Evolutionary conservation across 2,888 invertebrate species (phyloP), one percentile per base, ranked within the genome.

Genomic region (Drosophila anomelani): DNA sequence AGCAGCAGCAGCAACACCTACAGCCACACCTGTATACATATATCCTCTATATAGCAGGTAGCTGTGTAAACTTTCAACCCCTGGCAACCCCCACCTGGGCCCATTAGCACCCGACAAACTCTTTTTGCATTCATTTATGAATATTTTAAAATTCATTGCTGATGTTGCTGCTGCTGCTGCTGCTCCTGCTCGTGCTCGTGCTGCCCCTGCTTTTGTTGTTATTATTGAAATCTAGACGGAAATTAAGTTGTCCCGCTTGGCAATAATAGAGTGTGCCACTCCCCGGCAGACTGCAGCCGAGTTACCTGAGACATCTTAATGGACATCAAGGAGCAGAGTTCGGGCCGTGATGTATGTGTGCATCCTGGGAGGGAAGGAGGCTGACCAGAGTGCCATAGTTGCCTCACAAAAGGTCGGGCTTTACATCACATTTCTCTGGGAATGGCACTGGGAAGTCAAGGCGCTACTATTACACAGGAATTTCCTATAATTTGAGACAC

Each of bases 91-190:
- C 56, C 61, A 73, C 46, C 58, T 32, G 47, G 46, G 43, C 47
- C 73, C 66, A 51, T 68, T 75, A 57, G 61, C 67, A 71, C 63
- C 58, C 68, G 53, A 75, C 80, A 78, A 78, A 70, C 64, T 76
- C 67, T 76, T 70, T 62, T 76, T 81, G 80, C 71, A 61, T 59
- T 76, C 88, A 70, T 78, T 85, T 85, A 89, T 89, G 83, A 85
- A 89, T 87, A 85, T 82, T 85, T 87, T 79, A 79, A 78, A 87
- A 89, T 89, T 75, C 88, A 82, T 85, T 85, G 85, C 77, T 58
- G 63, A 26, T 66, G 77, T 51, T 66, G 75, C 46, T 61, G 58
- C 38, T 46, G 34, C 9, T 51, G 34, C 54, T 60, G 26, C 38
- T 56, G 34, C 2, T 26, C 8, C 1, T 29, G 29, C 17, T 60